Evolutionary conservation across 2,113 vertebrate species (phyloP), one percentile per base, ranked within the genome.

Genomic region (Psilopsiagon aymara): DNA sequence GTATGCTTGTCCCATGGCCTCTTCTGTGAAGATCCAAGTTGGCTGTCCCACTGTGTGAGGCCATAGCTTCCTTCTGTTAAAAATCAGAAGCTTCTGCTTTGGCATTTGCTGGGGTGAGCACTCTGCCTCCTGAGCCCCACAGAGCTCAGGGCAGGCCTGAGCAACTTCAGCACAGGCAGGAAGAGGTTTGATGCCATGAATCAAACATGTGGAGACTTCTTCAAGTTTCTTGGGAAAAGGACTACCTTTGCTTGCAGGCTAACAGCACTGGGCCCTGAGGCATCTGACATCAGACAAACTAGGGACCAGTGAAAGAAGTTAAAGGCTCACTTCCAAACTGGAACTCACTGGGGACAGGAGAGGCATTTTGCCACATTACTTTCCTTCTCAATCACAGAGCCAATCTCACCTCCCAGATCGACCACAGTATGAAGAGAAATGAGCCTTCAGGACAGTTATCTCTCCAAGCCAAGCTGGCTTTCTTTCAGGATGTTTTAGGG

Each of bases 31-130:
- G 23, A 53, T 20, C 11, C 7, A 2, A 2, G 23, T 37, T 6
- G 1, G 28, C 57, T 1, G 2, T 7, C 44, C 28, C 0, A 1
- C 19, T 19, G 37, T 37, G 25, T 0, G 4, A 57, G n/a, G 29
- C 35, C 49, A 41, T 29, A n/a, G 18, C 25, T 51, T 76, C 68
- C 46, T 31, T 1, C 33, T 35, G 57, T 59, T 35, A 73, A 52
- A 82, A 25, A 31, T 9, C 25, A 47, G 49, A 82, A 57, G 13
- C 7, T 46, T 51, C 47, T 71, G 37, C 62, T 86, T 39, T 17
- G 52, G 33, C 4, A 8, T 76, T 73, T 74, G 44, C 49, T 49
- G 49, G 18, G 31, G 57, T 10, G 13, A 13, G 49, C 2, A 2
- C 6, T 13, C 20, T 59, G 47, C 10, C 41, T 4, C 3, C 44